Percentiles rank a stretch among this genome's conserved stretches.
phyloP scores from a whole-genome alignment of 2,888 invertebrate genomes.

The Temnothorax unifasciatus region DNA sequence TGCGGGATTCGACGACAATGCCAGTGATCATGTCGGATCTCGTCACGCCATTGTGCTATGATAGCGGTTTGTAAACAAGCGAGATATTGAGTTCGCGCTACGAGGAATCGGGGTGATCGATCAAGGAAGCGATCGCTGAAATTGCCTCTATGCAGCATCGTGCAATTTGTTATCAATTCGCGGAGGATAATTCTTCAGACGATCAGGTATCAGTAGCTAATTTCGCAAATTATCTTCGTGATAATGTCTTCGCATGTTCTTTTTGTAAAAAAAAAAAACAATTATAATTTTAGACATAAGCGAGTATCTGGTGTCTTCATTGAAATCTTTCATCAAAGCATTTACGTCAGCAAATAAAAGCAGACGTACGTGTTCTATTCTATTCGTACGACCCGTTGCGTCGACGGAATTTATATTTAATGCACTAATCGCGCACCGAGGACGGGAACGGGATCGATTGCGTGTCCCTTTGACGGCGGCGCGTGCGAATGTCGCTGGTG shows the following conservation, averaged over 20 bases:
- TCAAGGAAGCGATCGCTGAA: not conserved
- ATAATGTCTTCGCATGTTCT: not conserved
- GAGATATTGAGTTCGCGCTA: conserved; percentile 20
- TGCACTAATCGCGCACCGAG: conserved; percentile 63
- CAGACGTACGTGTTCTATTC: not conserved
- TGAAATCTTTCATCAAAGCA: not conserved
- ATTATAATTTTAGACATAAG: not conserved
- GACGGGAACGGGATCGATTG: conserved; percentile 59
- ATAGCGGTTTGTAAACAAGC: conserved; percentile 10
- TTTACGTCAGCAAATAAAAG: not conserved
- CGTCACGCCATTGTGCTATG: not conserved
- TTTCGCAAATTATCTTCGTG: not conserved
- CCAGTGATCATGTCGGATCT: conserved; percentile 12
- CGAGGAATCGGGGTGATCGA: conserved; percentile 27
- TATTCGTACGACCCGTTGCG: conserved; percentile 6
- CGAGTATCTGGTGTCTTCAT: not conserved
- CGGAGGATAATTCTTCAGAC: not conserved
- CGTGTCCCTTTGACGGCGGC: conserved; percentile 61
- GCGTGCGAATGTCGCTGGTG: conserved; percentile 73
- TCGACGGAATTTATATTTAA: conserved; percentile 66
- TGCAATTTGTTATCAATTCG: conserved; percentile 14
- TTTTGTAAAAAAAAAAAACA: not conserved
- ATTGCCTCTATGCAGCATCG: not conserved
- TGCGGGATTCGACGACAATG: not conserved
- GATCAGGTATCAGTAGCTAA: not conserved